Percentiles rank a stretch among this genome's conserved stretches.
phyloP scores from a whole-genome alignment of 2,113 vertebrate genomes.

The Menidia beryllina region DNA sequence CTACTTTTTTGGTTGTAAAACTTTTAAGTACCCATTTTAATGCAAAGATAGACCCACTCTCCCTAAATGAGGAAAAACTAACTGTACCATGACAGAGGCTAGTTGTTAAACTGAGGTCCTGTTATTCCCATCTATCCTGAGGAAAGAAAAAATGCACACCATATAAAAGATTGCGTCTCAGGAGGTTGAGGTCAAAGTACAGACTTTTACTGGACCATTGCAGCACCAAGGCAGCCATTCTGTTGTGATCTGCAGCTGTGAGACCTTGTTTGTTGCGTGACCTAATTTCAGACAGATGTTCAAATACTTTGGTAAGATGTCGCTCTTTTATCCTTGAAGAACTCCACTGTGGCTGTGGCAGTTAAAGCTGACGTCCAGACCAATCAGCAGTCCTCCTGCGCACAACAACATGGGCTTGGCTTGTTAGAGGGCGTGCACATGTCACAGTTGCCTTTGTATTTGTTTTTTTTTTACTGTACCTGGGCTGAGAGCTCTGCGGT shows the following conservation, averaged over 20 bases:
- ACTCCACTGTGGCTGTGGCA: neutral
- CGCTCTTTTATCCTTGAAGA: neutral
- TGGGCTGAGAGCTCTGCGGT: neutral
- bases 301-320: neutral
- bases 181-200: neutral
- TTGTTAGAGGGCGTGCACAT: neutral
- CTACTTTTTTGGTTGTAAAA: conserved; percentile 30
- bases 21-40: too few species aligned
- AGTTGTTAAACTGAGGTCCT: too few species aligned
- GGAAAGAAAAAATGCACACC: too few species aligned
- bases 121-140: too few species aligned
- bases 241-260: neutral
- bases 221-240: neutral
- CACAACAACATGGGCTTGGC: neutral
- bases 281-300: neutral
- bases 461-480: neutral
- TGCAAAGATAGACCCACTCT: too few species aligned
- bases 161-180: too few species aligned
- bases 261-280: neutral
- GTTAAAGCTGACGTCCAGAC: neutral
- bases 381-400: neutral
- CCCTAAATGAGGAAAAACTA: too few species aligned
- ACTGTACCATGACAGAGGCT: too few species aligned
- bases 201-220: neutral
- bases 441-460: neutral